Conservation (phyloP, 2,888 invertebrate species). For the Teleogryllus oceanicus region DNA sequence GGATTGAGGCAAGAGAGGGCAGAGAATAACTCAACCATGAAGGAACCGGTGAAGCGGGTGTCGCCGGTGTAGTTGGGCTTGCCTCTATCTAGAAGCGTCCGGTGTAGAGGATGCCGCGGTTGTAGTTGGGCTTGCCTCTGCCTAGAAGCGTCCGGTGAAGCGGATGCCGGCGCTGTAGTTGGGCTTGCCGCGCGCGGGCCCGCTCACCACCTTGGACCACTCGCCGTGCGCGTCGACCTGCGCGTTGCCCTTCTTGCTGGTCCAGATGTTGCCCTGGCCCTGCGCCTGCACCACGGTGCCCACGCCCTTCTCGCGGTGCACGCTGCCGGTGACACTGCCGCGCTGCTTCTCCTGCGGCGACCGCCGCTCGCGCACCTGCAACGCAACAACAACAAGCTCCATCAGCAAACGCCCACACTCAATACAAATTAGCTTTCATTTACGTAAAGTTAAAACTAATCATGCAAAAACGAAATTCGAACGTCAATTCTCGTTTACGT, state of each 20-base stretch:
- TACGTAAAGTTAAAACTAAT: too few species aligned
- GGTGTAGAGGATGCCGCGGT: too few species aligned
- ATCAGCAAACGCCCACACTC: too few species aligned
- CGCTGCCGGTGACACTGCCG: not conserved
- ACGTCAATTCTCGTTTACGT: too few species aligned
- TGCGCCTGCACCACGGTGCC: constrained; percentile 28
- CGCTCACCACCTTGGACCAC: constrained; percentile 25
- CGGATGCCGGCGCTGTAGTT: constrained; percentile 22
- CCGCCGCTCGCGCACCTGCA: not conserved
- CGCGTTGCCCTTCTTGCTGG: constrained; percentile 25
- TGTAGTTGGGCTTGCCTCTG: too few species aligned
- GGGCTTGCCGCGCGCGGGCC: constrained; percentile 23
- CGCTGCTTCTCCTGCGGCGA: not conserved
- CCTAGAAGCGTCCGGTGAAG: constrained; percentile 23
- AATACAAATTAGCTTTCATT: too few species aligned
- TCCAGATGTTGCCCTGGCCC: constrained; percentile 28
- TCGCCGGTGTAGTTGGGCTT: not conserved
- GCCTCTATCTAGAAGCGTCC: not conserved
- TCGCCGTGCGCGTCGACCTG: constrained; percentile 28
- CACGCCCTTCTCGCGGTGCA: constrained; percentile 27
- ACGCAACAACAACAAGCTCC: not conserved
- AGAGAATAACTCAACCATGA: not conserved
- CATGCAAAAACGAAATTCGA: too few species aligned
- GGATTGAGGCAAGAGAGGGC: too few species aligned
- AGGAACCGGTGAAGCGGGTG: not conserved